Evolutionary conservation across 2,888 invertebrate genomes (phyloP).

Genomic region (Gastrophysa polygoni): DNA sequence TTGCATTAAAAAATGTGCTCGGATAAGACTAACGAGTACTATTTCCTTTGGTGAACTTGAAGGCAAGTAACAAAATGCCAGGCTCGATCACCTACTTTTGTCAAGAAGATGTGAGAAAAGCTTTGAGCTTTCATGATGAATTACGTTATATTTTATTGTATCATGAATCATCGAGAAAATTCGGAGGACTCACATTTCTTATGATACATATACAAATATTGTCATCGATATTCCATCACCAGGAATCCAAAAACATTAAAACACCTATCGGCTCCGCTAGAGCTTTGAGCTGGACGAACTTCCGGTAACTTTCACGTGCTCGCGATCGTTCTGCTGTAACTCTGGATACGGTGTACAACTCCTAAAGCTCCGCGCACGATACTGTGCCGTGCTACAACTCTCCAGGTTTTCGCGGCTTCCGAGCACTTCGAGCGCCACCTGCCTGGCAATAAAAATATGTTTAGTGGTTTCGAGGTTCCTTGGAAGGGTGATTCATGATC

Average conservation of each 20-base stretch:
- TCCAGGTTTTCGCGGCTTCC: constrained; percentile 45
- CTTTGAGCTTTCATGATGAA: too few relatives aligned
- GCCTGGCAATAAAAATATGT: constrained; percentile 21
- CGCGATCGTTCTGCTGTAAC: constrained; percentile 14
- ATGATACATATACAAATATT: too few relatives aligned
- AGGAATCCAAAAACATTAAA: neutral
- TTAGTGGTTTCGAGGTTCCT: neutral
- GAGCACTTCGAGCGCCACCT: constrained; percentile 42
- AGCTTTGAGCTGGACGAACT: neutral
- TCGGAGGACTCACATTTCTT: too few relatives aligned
- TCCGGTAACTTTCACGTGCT: constrained; percentile 3
- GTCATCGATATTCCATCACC: too few relatives aligned
- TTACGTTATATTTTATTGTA: too few relatives aligned
- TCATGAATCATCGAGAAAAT: too few relatives aligned
- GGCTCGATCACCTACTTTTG: too few relatives aligned
- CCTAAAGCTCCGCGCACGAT: constrained; percentile 38
- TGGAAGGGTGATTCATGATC: neutral
- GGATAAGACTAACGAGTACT: too few relatives aligned
- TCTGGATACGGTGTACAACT: constrained; percentile 21
- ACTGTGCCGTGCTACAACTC: constrained; percentile 40
- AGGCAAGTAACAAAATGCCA: too few relatives aligned
- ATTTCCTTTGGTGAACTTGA: too few relatives aligned
- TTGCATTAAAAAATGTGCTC: too few relatives aligned
- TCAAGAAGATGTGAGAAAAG: too few relatives aligned
- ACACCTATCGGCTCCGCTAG: neutral